A percentile compares a stretch with the other conserved stretches of the same genome.
Conservation (phyloP, 2,113 vertebrate genomes). For the Cyphomyrus plagiostoma region DNA sequence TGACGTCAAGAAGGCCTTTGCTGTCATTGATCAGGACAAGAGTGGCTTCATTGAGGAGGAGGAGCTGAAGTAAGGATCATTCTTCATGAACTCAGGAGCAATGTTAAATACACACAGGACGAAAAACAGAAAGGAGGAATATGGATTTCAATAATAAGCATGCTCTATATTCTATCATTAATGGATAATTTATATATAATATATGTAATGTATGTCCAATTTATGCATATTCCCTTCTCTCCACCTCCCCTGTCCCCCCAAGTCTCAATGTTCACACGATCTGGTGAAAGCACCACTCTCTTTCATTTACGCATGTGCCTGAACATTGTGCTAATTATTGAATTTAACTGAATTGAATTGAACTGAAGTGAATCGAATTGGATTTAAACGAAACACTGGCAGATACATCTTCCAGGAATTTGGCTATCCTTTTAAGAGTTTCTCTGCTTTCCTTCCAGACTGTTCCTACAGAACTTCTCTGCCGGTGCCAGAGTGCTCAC, state of each 20-base stretch:
- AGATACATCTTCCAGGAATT: neutral
- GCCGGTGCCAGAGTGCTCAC: conserved; percentile 59
- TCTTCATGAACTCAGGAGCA: neutral
- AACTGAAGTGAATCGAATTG: neutral
- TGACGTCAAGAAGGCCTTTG: conserved; percentile 66
- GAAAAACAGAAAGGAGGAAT: neutral
- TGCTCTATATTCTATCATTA: neutral
- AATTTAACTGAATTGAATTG: no score
- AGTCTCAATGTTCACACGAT: neutral
- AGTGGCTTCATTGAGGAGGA: conserved; percentile 77
- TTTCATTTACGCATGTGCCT: neutral
- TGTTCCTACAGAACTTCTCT: conserved; percentile 71
- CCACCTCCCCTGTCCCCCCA: neutral
- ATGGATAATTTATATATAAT: neutral
- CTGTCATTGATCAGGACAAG: conserved; percentile 74
- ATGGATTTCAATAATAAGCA: neutral
- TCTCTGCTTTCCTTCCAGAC: conserved; percentile 38
- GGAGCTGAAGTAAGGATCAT: conserved; percentile 63
- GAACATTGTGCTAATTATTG: neutral
- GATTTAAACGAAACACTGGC: neutral
- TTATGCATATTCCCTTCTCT: neutral
- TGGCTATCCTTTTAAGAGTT: neutral
- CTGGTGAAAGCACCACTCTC: neutral
- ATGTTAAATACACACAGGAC: neutral
- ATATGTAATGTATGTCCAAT: neutral